These are phyloP conservation scores for Chrosomus eos DNA, from an alignment of 2,797 vertebrate species.

Conservation along the genomic window DNA sequence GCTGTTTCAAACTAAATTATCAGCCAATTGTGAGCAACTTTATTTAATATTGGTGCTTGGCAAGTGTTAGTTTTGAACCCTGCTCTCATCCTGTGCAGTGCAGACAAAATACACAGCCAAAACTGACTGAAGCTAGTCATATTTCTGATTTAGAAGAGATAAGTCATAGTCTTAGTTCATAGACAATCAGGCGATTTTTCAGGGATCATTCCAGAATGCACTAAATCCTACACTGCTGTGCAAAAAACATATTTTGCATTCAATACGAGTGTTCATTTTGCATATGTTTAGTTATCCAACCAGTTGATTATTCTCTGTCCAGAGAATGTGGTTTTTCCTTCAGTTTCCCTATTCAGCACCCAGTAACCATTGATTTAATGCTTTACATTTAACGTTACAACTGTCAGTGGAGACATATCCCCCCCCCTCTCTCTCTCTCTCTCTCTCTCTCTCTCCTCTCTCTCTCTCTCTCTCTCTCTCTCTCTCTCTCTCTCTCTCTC, in stretches of 20 bases:
- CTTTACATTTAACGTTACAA: slow-evolving; percentile 29
- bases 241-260: background rate
- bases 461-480: background rate
- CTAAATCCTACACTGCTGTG: background rate
- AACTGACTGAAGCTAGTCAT: background rate
- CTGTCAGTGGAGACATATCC: slow-evolving; percentile 28
- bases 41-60: slow-evolving; percentile 22
- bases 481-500: background rate
- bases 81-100: background rate
- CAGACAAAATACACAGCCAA: background rate
- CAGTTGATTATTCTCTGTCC: background rate
- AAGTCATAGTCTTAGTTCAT: background rate
- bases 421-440: background rate
- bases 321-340: background rate
- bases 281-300: background rate
- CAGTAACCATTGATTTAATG: slow-evolving; percentile 18
- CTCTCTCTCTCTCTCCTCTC: background rate
- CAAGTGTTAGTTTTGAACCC: background rate
- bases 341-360: background rate
- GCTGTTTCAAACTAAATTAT: background rate
- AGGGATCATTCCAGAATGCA: background rate
- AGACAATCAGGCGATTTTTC: background rate
- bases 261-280: background rate
- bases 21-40: background rate
- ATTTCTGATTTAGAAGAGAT: slow-evolving; percentile 1